Conservation (phyloP, 2,797 vertebrate genomes). For the Lagorchestes hirsutus region DNA sequence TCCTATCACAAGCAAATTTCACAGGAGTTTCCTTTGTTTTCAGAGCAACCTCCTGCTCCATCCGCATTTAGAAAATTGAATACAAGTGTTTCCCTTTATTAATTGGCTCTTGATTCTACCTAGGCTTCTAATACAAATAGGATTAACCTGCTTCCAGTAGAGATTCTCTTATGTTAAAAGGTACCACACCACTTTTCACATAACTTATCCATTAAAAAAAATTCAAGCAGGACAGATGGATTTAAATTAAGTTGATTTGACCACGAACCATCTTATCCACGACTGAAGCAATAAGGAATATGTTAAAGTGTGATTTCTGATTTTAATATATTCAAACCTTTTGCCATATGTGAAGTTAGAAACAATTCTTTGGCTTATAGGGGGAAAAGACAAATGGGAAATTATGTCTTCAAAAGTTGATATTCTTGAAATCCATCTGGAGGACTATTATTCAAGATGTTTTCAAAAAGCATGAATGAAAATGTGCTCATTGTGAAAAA, state of each 20-base stretch:
- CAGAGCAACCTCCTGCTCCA: background rate
- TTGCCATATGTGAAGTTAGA: constrained; percentile 14
- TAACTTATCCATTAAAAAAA: background rate
- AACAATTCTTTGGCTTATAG: constrained; percentile 51
- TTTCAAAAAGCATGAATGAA: constrained; percentile 71
- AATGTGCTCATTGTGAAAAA: constrained; percentile 76
- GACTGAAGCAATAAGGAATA: background rate
- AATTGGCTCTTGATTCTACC: background rate
- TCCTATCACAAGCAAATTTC: background rate
- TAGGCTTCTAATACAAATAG: background rate
- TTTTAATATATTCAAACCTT: constrained; percentile 38
- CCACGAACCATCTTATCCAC: background rate
- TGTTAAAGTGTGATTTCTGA: background rate
- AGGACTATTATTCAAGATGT: constrained; percentile 24
- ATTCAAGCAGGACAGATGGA: background rate
- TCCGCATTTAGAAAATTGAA: background rate
- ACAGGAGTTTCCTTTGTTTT: background rate
- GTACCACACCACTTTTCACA: background rate
- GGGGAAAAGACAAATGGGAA: constrained; percentile 72
- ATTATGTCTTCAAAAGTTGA: constrained; percentile 70
- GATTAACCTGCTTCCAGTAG: background rate
- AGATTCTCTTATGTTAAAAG: background rate
- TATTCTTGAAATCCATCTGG: constrained; percentile 75
- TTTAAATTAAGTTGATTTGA: background rate
- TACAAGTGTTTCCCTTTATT: background rate